Percentiles rank a stretch among this genome's conserved stretches.
phyloP scores from a whole-genome alignment of 2,113 vertebrate genomes.

The Speoplatyrhinus poulsoni region DNA sequence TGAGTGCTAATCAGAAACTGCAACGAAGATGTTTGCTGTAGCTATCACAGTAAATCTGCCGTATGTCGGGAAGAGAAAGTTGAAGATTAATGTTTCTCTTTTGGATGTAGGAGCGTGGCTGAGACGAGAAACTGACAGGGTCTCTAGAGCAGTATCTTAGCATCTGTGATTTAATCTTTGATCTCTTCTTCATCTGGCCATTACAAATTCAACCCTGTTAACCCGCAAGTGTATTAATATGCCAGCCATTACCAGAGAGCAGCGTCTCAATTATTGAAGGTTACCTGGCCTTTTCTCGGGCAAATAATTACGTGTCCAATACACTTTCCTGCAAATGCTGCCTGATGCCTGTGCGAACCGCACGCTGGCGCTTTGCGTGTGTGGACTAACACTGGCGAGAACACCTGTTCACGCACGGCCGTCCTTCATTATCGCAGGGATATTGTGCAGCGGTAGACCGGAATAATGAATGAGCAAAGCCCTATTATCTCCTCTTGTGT shows the following conservation, averaged over 20 bases:
- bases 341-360: background rate
- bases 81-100: slow-evolving; percentile 22
- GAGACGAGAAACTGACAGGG: background rate
- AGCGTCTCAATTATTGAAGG: background rate
- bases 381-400: background rate
- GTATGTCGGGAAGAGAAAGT: slow-evolving; percentile 18
- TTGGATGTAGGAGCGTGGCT: background rate
- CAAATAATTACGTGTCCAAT: slow-evolving; percentile 1
- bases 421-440: background rate
- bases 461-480: slow-evolving; percentile 7
- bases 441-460: background rate
- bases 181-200: background rate
- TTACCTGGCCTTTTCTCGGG: too few species aligned
- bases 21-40: slow-evolving; percentile 17
- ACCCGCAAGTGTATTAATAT: background rate
- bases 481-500: background rate
- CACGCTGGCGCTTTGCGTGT: too few species aligned
- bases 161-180: background rate
- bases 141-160: background rate
- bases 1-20: slow-evolving; percentile 19
- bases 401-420: background rate
- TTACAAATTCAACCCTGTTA: background rate
- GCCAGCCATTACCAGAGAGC: background rate
- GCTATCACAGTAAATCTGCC: background rate
- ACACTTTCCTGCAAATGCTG: background rate